Percentiles rank a stretch among this genome's conserved stretches.
Conservation (phyloP, 92 coral and sea anemone species). For the Paramuricea clavata region DNA sequence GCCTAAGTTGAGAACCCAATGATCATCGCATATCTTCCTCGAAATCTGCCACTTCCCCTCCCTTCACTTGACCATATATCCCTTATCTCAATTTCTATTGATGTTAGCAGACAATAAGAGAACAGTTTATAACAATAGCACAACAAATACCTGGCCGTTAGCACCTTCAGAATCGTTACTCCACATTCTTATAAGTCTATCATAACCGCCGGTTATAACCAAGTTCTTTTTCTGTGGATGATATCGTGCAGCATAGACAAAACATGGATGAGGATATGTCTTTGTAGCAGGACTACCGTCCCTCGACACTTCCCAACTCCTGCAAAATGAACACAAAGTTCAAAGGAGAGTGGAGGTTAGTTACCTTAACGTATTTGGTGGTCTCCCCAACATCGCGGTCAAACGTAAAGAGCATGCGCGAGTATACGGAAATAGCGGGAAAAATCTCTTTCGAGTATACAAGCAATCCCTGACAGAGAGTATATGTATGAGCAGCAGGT, state of each 20-base stretch:
- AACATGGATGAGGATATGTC: constrained; percentile 94
- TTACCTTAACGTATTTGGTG: too few species aligned
- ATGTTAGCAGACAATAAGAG: neutral
- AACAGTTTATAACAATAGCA: neutral
- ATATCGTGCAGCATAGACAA: constrained; percentile 94
- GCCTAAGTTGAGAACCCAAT: neutral
- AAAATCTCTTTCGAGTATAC: too few species aligned
- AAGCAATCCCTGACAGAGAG: too few species aligned
- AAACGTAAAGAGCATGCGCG: neutral
- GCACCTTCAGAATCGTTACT: constrained; percentile 84
- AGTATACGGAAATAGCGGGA: too few species aligned
- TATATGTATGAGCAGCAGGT: neutral
- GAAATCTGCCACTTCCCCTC: neutral
- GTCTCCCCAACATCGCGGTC: too few species aligned
- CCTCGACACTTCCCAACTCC: constrained; percentile 85
- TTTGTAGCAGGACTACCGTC: constrained; percentile 87
- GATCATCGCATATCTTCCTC: neutral
- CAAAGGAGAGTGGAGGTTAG: neutral
- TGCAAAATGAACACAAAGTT: constrained; percentile 9
- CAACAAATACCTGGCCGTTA: constrained; percentile 83
- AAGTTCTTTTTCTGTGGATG: constrained; percentile 85
- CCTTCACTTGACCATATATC: neutral
- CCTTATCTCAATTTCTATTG: neutral
- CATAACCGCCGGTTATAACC: constrained; percentile 96
- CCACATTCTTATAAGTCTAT: constrained; percentile 93